phyloP scores from a whole-genome alignment of 2,113 vertebrate genomes.

The Phalacrocorax pelagicus region DNA sequence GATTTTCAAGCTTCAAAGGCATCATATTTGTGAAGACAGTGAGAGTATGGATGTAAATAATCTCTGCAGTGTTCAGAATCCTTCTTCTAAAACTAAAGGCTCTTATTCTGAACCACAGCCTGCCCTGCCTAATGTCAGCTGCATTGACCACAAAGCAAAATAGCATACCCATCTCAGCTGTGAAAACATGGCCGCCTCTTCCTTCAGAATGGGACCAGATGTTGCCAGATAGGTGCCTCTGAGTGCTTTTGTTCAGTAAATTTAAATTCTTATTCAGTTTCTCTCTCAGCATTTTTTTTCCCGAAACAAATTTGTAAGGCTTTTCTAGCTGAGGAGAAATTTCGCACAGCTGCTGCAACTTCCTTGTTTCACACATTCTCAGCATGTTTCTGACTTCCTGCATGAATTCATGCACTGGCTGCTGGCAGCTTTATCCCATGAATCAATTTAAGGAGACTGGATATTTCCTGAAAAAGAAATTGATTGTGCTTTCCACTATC shows the following conservation, averaged over 20 bases:
- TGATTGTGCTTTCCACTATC: not conserved
- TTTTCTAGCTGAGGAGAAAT: not conserved
- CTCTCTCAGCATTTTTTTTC: not conserved
- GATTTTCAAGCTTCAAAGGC: not conserved
- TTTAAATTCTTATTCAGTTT: not conserved
- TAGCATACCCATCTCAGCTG: not conserved
- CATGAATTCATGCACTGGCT: not conserved
- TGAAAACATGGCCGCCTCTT: not conserved
- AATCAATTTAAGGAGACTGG: not conserved
- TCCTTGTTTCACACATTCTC: not conserved
- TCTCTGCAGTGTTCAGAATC: not conserved
- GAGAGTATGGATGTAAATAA: not conserved
- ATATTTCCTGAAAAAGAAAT: not conserved
- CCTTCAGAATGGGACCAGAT: not conserved
- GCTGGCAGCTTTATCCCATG: not conserved
- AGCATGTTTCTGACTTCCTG: not conserved
- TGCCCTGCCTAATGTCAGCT: not conserved
- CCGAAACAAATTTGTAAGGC: not conserved
- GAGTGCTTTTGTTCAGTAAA: not conserved
- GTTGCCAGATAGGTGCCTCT: not conserved
- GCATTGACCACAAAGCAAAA: not conserved
- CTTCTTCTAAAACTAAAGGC: not conserved
- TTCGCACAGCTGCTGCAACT: not conserved
- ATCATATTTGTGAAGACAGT: not conserved
- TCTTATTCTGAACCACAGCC: not conserved